Evolutionary conservation across 2,113 vertebrate species (phyloP).

Genomic region (mouse (Mus musculus)): GRCm39 chr8:87121001-87121500

Average conservation of each 20-base stretch:
- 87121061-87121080: neutral
- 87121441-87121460: too few relatives aligned
- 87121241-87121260: neutral
- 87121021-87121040: neutral
- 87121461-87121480: neutral
- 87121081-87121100: conserved; percentile 34
- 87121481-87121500: too few relatives aligned
- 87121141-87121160: neutral
- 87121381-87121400: neutral
- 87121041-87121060: conserved; percentile 9
- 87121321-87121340: neutral
- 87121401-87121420: neutral
- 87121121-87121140: neutral
- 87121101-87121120: neutral
- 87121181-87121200: conserved; percentile 18
- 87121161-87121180: conserved; percentile 15
- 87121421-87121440: neutral
- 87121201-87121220: neutral
- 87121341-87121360: neutral
- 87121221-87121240: neutral
- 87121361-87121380: neutral
- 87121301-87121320: neutral
- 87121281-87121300: neutral
- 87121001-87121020: neutral
- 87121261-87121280: neutral